phyloP scores from a whole-genome alignment of 2,888 invertebrate species.

The Drosophila lutescens region DNA sequence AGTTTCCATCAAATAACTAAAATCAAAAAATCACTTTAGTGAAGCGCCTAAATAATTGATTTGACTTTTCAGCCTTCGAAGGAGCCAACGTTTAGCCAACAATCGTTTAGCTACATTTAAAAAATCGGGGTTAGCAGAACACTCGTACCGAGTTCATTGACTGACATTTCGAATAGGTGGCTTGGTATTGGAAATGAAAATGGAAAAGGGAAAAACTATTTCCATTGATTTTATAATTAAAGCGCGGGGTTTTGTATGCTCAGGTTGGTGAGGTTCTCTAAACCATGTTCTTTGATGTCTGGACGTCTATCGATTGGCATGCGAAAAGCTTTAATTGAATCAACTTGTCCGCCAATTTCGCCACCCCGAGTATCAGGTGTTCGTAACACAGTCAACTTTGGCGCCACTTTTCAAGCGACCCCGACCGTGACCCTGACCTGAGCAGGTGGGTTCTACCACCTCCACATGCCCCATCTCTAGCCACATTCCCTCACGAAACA shows the following conservation, averaged over 20 bases:
- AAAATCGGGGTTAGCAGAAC: constrained; percentile 1
- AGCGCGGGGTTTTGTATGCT: background rate
- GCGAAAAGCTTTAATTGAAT: constrained; percentile 57
- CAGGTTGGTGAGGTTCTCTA: background rate
- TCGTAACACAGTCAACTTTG: constrained; percentile 47
- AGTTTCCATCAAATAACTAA: background rate
- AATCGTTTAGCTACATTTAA: background rate
- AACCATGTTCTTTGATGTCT: constrained; percentile 18
- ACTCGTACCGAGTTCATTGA: constrained; percentile 10
- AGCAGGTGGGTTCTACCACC: background rate
- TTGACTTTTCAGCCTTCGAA: background rate
- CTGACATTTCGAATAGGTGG: constrained; percentile 21
- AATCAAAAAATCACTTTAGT: background rate
- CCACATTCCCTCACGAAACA: background rate
- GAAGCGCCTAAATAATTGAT: constrained; percentile 5
- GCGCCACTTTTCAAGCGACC: constrained; percentile 21
- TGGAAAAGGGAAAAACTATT: background rate
- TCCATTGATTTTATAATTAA: constrained; percentile 53
- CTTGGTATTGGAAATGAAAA: background rate
- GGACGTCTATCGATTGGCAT: constrained; percentile 43
- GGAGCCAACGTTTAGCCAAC: constrained; percentile 10
- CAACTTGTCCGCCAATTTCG: constrained; percentile 44
- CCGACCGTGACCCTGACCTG: constrained; percentile 28
- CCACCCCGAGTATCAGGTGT: constrained; percentile 22
- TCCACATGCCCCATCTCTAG: background rate